Conservation (phyloP, 1,140 invertebrate genomes). For the Papilio polyxenes region DNA sequence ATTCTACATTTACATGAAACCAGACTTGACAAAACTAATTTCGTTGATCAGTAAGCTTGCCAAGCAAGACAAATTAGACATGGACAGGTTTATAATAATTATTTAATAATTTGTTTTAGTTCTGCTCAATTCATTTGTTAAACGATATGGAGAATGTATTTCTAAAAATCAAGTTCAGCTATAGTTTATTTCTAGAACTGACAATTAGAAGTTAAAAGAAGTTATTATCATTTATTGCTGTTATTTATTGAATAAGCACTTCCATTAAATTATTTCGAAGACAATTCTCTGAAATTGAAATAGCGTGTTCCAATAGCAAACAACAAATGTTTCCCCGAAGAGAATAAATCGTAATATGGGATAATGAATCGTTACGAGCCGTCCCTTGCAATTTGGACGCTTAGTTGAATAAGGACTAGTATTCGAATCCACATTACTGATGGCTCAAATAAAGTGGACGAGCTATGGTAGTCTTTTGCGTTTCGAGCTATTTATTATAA, state of each 20-base stretch:
- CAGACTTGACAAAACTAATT: background rate
- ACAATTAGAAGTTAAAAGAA: no score
- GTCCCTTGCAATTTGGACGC: slow-evolving; percentile 22
- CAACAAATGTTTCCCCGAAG: slow-evolving; percentile 24
- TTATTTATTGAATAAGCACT: background rate
- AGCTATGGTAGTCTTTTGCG: background rate
- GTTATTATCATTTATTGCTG: background rate
- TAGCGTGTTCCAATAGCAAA: background rate
- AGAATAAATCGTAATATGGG: slow-evolving; percentile 24
- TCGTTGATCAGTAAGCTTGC: background rate
- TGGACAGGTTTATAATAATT: no score
- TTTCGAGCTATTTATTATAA: slow-evolving; percentile 6
- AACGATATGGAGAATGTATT: no score
- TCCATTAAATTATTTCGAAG: background rate
- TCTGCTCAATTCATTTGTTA: no score
- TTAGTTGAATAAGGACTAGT: slow-evolving; percentile 24
- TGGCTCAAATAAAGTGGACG: background rate
- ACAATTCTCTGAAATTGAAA: background rate
- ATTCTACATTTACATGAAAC: background rate
- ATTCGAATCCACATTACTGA: slow-evolving; percentile 1
- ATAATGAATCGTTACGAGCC: slow-evolving; percentile 27
- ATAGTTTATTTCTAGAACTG: background rate
- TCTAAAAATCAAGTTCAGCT: no score
- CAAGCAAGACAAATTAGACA: background rate
- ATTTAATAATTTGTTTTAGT: no score